These are phyloP conservation scores for Apotomis betuletana DNA, from an alignment of 2,888 invertebrate species.

Conservation along the genomic window DNA sequence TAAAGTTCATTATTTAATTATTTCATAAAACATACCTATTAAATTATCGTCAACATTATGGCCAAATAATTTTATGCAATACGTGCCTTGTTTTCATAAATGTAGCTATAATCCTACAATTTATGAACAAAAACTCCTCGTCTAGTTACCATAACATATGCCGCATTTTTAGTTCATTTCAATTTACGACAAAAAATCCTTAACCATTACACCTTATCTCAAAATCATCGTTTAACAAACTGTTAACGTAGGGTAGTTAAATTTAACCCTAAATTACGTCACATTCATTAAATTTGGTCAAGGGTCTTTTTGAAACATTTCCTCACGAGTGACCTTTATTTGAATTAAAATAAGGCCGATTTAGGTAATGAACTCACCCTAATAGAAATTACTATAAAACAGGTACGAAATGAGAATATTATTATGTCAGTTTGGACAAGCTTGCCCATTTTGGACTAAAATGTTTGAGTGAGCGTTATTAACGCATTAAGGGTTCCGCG, in stretches of 20 bases:
- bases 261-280: slow-evolving; percentile 51
- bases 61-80: neutral
- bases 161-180: slow-evolving; percentile 15
- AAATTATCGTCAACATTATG: neutral
- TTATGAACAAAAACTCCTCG: neutral
- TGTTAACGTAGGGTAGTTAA: slow-evolving; percentile 49
- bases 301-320: slow-evolving; percentile 36
- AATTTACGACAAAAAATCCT: slow-evolving; percentile 35
- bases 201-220: slow-evolving; percentile 41
- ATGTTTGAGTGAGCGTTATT: slow-evolving; percentile 7
- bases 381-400: slow-evolving; percentile 30
- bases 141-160: slow-evolving; percentile 22
- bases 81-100: neutral
- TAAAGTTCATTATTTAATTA: no score
- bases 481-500: slow-evolving; percentile 9
- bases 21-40: neutral
- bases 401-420: slow-evolving; percentile 38
- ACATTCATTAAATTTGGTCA: slow-evolving; percentile 52
- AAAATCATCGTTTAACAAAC: slow-evolving; percentile 49
- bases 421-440: slow-evolving; percentile 39
- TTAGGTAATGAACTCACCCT: neutral
- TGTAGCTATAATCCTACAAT: neutral
- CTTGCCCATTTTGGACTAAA: slow-evolving; percentile 25
- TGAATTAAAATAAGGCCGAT: neutral
- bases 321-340: neutral